Percentiles rank a stretch among this genome's conserved stretches.
phyloP scores from a whole-genome alignment of 2,797 vertebrate genomes.

The Melanogrammus aeglefinus region DNA sequence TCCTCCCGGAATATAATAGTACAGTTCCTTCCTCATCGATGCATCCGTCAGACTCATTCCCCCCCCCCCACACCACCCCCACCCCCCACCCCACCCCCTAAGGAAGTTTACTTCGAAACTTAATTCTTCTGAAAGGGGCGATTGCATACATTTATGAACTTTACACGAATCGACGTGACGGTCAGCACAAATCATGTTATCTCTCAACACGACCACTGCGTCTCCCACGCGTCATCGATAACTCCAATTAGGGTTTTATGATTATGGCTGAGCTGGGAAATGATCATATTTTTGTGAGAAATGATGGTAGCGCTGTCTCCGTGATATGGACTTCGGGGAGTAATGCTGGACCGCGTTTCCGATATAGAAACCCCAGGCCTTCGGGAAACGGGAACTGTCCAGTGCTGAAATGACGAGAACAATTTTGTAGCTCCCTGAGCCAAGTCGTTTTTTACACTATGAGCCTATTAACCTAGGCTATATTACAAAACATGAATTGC shows the following conservation, averaged over 20 bases:
- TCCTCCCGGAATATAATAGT: conserved; percentile 97
- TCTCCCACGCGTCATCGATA: conserved; percentile 32
- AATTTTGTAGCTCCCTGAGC: conserved; percentile 42
- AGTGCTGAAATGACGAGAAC: conserved; percentile 54
- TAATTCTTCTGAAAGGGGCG: conserved; percentile 42
- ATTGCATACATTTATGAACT: conserved; percentile 53
- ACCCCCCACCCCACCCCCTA: conserved; percentile 36
- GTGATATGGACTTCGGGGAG: conserved; percentile 2
- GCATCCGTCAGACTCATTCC: conserved; percentile 84
- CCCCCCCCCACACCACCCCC: conserved; percentile 31
- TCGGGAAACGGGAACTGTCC: conserved; percentile 60
- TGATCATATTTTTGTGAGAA: conserved; percentile 14
- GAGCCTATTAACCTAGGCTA: not conserved
- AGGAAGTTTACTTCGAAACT: conserved; percentile 73
- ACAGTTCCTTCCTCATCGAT: conserved; percentile 88
- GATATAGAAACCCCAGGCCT: conserved; percentile 42
- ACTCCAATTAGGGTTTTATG: conserved; percentile 40
- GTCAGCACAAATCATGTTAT: conserved; percentile 32
- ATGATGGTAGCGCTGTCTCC: conserved; percentile 23
- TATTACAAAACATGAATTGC: not conserved
- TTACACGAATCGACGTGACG: conserved; percentile 31
- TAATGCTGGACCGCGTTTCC: conserved; percentile 29
- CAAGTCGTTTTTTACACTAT: conserved; percentile 28
- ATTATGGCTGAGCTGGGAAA: conserved; percentile 42
- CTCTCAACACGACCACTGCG: conserved; percentile 12